These are phyloP conservation scores for Stenopsyche tienmushanensis DNA, from an alignment of 1,140 invertebrate species.

Conservation along the genomic window DNA sequence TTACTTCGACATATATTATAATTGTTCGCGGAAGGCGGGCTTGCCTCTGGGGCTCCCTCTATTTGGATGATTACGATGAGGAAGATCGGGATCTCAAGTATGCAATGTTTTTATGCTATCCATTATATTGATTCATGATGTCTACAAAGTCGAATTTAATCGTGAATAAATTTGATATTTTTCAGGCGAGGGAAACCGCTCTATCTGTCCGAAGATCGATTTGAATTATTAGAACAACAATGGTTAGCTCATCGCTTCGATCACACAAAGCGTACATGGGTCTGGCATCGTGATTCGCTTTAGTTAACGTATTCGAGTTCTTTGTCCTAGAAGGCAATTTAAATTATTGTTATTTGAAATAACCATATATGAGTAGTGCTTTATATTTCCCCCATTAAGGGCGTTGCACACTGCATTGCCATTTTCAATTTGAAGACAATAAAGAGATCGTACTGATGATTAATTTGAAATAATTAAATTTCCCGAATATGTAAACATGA, in stretches of 20 bases:
- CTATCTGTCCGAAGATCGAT: slow-evolving; percentile 86
- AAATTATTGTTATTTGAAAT: too few relatives aligned
- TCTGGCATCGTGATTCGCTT: slow-evolving; percentile 83
- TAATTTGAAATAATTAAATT: too few relatives aligned
- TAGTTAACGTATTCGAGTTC: slow-evolving; percentile 50
- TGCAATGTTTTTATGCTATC: slow-evolving; percentile 46
- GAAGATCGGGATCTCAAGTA: slow-evolving; percentile 96
- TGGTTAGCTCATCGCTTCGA: slow-evolving; percentile 95
- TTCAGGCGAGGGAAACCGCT: slow-evolving; percentile 91
- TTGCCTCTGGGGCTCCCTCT: slow-evolving; percentile 95
- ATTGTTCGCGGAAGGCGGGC: slow-evolving; percentile 89
- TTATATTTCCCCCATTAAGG: too few relatives aligned
- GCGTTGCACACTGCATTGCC: too few relatives aligned
- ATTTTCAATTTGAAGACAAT: too few relatives aligned
- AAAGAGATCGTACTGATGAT: too few relatives aligned
- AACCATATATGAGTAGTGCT: too few relatives aligned
- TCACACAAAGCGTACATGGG: slow-evolving; percentile 88
- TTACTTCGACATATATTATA: slow-evolving; percentile 93
- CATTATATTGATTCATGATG: neutral
- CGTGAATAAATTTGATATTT: slow-evolving; percentile 40
- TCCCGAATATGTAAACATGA: too few relatives aligned
- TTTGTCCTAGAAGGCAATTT: neutral
- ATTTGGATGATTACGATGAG: slow-evolving; percentile 95
- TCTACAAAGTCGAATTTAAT: too few relatives aligned
- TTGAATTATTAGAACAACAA: slow-evolving; percentile 87